A percentile compares a stretch with the other conserved stretches of the same genome.
Evolutionary conservation across 2,113 vertebrate genomes (phyloP).

Genomic region (Gallinago undulata): DNA sequence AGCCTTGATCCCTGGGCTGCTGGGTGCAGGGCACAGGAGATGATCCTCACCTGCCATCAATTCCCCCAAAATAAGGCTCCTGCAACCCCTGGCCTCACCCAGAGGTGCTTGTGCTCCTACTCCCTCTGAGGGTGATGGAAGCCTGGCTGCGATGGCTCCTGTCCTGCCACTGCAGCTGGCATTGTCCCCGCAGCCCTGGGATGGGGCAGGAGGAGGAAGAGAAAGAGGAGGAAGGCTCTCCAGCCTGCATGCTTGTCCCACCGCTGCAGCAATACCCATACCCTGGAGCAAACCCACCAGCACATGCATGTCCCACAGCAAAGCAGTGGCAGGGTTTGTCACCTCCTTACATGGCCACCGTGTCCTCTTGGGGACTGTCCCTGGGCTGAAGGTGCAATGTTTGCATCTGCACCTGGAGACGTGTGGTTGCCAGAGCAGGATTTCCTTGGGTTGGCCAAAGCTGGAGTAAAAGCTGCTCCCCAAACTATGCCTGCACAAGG

Average conservation of each 20-base stretch:
- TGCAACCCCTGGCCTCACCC: not conserved
- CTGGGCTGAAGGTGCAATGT: not conserved
- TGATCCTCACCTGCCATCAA: not conserved
- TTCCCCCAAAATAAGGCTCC: not conserved
- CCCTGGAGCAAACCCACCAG: not conserved
- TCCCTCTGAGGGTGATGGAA: not conserved
- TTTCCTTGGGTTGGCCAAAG: not conserved
- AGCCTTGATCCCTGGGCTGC: not conserved
- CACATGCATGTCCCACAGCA: not conserved
- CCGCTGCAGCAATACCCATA: rapidly evolving
- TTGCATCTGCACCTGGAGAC: rapidly evolving
- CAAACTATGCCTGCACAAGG: rapidly evolving
- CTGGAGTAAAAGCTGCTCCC: not conserved
- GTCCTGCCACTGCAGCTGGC: not conserved
- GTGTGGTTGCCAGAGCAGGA: rapidly evolving
- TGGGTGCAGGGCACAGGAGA: not conserved
- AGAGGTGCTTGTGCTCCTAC: not conserved
- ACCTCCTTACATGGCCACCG: not conserved
- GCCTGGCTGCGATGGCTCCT: not conserved
- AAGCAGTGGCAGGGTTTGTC: not conserved
- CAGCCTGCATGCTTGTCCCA: not conserved
- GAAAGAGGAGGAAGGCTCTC: not conserved
- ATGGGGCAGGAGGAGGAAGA: not conserved
- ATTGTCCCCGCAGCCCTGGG: not conserved
- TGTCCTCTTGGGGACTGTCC: not conserved